phyloP scores from a whole-genome alignment of 2,797 vertebrate genomes.

The Oreonectes daqikongensis region DNA sequence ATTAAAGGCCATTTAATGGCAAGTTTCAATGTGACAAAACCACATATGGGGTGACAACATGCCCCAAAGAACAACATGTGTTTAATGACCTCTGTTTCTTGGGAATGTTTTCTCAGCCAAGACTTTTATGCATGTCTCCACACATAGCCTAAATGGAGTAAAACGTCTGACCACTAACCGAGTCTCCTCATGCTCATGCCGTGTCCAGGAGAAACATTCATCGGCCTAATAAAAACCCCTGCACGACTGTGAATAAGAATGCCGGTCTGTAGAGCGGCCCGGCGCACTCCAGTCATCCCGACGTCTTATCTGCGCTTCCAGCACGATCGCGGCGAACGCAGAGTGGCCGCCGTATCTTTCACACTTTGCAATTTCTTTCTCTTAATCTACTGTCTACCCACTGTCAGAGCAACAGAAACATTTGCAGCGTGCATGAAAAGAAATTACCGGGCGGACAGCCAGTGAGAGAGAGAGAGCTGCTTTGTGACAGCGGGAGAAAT shows the following conservation, averaged over 20 bases:
- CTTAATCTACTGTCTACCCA: slow-evolving; percentile 58
- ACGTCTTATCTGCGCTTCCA: slow-evolving; percentile 42
- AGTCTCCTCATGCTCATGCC: neutral
- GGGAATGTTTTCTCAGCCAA: too few species aligned
- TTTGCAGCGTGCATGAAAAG: slow-evolving; percentile 57
- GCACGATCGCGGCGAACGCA: slow-evolving; percentile 14
- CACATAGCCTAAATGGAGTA: neutral
- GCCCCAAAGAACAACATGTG: neutral
- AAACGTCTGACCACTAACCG: neutral
- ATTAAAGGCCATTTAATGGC: neutral
- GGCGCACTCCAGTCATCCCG: slow-evolving; percentile 11
- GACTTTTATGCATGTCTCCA: neutral
- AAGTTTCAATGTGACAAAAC: neutral
- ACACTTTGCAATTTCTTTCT: slow-evolving; percentile 53
- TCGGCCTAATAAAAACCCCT: slow-evolving; percentile 16
- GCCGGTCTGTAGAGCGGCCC: neutral
- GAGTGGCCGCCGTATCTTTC: slow-evolving; percentile 33
- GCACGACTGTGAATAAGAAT: slow-evolving; percentile 1
- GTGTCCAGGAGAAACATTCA: neutral
- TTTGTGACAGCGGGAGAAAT: slow-evolving; percentile 65
- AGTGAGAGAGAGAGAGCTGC: slow-evolving; percentile 41
- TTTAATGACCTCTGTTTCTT: neutral
- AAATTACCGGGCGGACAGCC: slow-evolving; percentile 64
- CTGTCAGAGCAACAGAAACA: slow-evolving; percentile 60
- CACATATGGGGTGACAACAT: neutral